phyloP scores from a whole-genome alignment of 2,888 invertebrate species.

The Lepidochitona cinerea region DNA sequence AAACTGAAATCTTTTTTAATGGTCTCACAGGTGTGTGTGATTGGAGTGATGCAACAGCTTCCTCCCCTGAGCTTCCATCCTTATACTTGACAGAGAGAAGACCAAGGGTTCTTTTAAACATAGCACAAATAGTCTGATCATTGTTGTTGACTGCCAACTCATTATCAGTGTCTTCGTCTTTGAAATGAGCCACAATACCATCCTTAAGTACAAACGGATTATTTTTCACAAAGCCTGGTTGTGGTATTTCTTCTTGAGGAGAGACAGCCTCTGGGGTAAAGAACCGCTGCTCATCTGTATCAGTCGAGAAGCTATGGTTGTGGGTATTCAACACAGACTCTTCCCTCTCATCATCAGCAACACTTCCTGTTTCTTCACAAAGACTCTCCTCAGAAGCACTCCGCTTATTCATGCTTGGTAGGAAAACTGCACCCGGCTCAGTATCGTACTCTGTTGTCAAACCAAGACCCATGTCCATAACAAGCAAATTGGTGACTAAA shows the following conservation, averaged over 20 bases:
- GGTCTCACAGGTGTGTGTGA: not conserved
- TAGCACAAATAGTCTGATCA: not conserved
- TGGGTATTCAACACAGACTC: too few species aligned
- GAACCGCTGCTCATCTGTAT: not conserved
- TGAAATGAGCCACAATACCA: not conserved
- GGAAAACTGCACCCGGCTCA: conserved; percentile 1
- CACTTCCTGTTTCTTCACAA: not conserved
- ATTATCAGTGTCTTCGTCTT: not conserved
- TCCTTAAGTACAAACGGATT: not conserved
- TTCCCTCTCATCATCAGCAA: not conserved
- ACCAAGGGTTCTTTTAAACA: not conserved
- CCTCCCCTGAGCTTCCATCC: not conserved
- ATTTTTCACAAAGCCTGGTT: not conserved
- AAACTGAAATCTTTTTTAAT: not conserved
- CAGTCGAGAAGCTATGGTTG: not conserved
- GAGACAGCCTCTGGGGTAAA: not conserved
- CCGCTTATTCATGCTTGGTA: not conserved
- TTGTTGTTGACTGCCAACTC: too few species aligned
- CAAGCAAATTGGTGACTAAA: not conserved
- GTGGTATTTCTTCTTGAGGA: not conserved
- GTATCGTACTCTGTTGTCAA: not conserved
- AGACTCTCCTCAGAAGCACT: not conserved
- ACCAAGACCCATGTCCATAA: not conserved
- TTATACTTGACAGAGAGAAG: not conserved
- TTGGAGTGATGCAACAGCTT: not conserved